Conservation (phyloP, 1,140 invertebrate genomes). For the Tribolium madens region DNA sequence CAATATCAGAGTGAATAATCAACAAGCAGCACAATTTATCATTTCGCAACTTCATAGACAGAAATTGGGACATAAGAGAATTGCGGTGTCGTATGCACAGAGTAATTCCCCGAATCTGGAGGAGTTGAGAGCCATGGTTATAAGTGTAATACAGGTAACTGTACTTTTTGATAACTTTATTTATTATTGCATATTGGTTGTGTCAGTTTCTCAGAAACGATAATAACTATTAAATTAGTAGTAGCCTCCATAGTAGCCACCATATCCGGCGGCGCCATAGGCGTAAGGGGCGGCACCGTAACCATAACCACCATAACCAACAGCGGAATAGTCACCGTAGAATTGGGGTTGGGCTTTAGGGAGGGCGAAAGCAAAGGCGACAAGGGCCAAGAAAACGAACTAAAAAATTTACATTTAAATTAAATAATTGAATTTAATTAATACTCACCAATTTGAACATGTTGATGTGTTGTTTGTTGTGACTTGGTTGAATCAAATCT, state of each 20-base stretch:
- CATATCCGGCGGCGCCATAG: background rate
- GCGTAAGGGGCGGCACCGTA: background rate
- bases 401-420: background rate
- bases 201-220: background rate
- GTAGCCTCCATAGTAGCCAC: background rate
- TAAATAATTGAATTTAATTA: background rate
- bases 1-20: conserved; percentile 74
- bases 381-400: conserved; percentile 10
- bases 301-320: background rate
- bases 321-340: conserved; percentile 2
- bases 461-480: background rate
- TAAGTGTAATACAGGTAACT: conserved; percentile 71
- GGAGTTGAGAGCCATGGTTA: conserved; percentile 75
- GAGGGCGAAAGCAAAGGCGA: conserved; percentile 1
- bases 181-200: background rate
- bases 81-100: conserved; percentile 81
- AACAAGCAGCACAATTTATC: conserved; percentile 80
- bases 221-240: background rate
- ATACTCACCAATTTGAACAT: conserved; percentile 25
- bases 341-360: conserved; percentile 6
- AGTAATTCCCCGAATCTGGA: conserved; percentile 74
- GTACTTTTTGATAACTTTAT: too few species aligned
- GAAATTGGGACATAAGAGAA: conserved; percentile 86
- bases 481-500: conserved; percentile 12
- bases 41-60: conserved; percentile 86